phyloP scores from a whole-genome alignment of 2,888 invertebrate species.

The Pyralis farinalis region DNA sequence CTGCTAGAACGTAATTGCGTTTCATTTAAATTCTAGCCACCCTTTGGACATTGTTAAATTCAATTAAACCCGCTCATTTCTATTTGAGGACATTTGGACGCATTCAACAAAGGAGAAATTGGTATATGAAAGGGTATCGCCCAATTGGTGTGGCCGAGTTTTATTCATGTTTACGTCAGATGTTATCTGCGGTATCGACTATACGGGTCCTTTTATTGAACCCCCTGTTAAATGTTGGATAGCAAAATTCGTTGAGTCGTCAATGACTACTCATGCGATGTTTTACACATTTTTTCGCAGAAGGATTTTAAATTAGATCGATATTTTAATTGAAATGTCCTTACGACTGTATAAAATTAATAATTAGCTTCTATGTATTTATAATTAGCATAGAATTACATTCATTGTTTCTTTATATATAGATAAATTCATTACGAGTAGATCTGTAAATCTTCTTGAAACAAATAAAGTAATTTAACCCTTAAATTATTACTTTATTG shows the following conservation, averaged over 20 bases:
- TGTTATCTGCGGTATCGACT: conserved; percentile 65
- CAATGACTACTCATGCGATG: conserved; percentile 3
- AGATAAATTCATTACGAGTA: no score
- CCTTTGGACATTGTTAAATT: conserved; percentile 53
- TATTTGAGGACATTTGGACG: conserved; percentile 45
- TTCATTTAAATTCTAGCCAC: conserved; percentile 59
- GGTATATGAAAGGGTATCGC: conserved; percentile 63
- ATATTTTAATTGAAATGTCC: no score
- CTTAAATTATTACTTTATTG: no score
- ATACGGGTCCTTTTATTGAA: conserved; percentile 76
- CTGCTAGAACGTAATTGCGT: conserved; percentile 37
- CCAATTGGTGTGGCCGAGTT: conserved; percentile 54
- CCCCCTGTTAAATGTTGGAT: conserved; percentile 41
- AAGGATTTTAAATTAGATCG: conserved; percentile 16
- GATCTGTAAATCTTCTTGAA: no score
- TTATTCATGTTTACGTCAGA: conserved; percentile 67
- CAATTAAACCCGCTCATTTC: conserved; percentile 70
- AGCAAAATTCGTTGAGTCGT: conserved; percentile 33
- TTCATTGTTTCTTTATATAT: no score
- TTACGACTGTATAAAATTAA: no score
- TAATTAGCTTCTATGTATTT: no score
- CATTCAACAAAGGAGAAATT: conserved; percentile 42
- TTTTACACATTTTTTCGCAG: conserved; percentile 14
- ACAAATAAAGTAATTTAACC: no score
- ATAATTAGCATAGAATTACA: no score